Base-by-base conservation (phyloP, 1,140 invertebrate species). In the Bombus soroeensis region DNA sequence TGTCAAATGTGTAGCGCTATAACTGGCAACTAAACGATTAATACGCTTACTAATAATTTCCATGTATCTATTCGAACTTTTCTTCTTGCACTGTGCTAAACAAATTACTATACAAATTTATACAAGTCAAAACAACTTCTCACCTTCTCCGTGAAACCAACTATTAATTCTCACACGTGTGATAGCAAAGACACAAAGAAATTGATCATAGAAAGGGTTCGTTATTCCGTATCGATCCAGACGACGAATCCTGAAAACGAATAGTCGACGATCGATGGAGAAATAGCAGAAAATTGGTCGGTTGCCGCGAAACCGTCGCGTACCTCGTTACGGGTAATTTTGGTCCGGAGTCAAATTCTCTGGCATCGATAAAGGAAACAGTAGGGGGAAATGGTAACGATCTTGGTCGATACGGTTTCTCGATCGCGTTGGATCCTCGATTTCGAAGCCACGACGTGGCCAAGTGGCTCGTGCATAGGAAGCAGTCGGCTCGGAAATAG, bases 401-500 rank as follows among this genome's bases (percentile, higher is more conserved):
- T 81, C 78, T 68, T 59, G 71, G 47, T 74, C 79, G 84, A 74
- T 75, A 53, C 78, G n/a, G 79, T 39, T 68, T 34, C 47, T 85
- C 84, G 71, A 85, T 81, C 78, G 57, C 37, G 47, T 37, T n/a
- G 59, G 43, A 57, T 57, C 71, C 59, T n/a, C 57, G 70, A 85
- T 75, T 59, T 79, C 34, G 3, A 10, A 57, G 37, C 12, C 22
- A 78, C 74, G 74, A 25, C 34, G 39, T 25, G 57, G 53, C 32
- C 47, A 74, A 83, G 70, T 62, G 47, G 47, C 64, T 72, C 64
- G 73, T 86, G 34, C 53, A 41, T 64, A 75, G 79, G 72, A 83
- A 89, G 47, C 74, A 62, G 62, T 43, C 74, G 68, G 81, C 43
- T 81, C 71, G 83, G 84, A 90, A 90, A 88, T 84, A 86, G 81